phyloP scores from a whole-genome alignment of 2,797 vertebrate species.

The Chromis chromis region DNA sequence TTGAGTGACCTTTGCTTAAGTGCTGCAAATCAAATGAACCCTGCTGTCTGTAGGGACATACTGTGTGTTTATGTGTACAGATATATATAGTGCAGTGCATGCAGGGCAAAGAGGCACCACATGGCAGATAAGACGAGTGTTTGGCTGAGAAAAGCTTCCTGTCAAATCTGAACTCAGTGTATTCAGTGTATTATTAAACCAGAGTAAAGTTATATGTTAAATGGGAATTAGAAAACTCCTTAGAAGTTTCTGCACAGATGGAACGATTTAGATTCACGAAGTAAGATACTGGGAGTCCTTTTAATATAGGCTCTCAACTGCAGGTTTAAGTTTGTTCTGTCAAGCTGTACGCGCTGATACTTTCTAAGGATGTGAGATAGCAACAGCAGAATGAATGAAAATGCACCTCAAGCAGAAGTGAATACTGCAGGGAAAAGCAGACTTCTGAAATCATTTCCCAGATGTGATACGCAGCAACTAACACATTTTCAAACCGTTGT shows the following conservation, averaged over 20 bases:
- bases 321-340: background rate
- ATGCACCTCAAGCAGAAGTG: conserved; percentile 10
- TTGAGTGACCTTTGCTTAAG: conserved; percentile 37
- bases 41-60: conserved; percentile 13
- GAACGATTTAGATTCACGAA: background rate
- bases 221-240: background rate
- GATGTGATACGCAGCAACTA: conserved; percentile 24
- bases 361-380: background rate
- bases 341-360: background rate
- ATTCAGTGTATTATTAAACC: background rate
- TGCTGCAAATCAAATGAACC: conserved; percentile 42
- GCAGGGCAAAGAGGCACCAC: background rate
- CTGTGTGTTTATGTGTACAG: conserved; percentile 1
- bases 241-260: background rate
- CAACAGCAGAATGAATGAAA: background rate
- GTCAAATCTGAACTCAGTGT: conserved; percentile 16
- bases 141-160: conserved; percentile 39
- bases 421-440: conserved; percentile 19
- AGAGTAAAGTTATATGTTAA: background rate
- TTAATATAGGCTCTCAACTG: background rate
- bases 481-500: conserved; percentile 2
- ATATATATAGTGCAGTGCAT: conserved; percentile 4
- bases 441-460: conserved; percentile 36
- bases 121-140: conserved; percentile 27
- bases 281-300: background rate